Evolutionary conservation across 1,140 invertebrate genomes (phyloP).

Genomic region (Subanguina moxae): DNA sequence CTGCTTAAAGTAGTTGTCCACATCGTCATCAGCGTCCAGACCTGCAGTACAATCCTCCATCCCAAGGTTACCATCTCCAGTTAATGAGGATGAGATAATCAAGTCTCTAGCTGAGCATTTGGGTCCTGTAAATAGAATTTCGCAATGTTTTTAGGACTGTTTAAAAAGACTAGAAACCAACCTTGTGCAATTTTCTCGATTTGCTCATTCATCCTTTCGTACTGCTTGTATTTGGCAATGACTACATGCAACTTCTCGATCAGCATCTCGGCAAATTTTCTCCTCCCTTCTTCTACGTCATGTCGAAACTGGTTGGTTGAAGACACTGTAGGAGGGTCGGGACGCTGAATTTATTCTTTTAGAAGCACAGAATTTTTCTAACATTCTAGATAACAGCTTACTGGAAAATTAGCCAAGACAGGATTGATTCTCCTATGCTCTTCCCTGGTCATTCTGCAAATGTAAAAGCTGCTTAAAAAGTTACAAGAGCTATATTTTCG

Average conservation of each 20-base stretch:
- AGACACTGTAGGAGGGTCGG: constrained; percentile 13
- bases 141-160: constrained; percentile 10
- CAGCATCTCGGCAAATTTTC: constrained; percentile 34
- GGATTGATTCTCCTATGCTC: constrained; percentile 2
- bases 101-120: constrained; percentile 17
- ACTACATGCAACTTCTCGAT: constrained; percentile 27
- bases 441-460: background rate
- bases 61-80: background rate
- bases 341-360: background rate
- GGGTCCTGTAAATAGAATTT: too few species aligned
- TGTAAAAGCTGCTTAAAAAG: background rate
- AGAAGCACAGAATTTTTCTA: background rate
- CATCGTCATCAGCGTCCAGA: constrained; percentile 19
- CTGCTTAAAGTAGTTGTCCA: constrained; percentile 5
- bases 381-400: background rate
- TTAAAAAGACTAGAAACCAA: background rate
- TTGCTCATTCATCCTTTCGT: constrained; percentile 26
- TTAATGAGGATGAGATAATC: background rate
- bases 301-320: constrained; percentile 16
- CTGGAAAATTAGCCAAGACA: background rate
- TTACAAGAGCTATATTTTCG: background rate
- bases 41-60: constrained; percentile 3
- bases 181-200: constrained; percentile 26
- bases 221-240: constrained; percentile 14
- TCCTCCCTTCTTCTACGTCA: constrained; percentile 35